Conservation (phyloP, 2,888 invertebrate species). For the Tenthredo livida region DNA sequence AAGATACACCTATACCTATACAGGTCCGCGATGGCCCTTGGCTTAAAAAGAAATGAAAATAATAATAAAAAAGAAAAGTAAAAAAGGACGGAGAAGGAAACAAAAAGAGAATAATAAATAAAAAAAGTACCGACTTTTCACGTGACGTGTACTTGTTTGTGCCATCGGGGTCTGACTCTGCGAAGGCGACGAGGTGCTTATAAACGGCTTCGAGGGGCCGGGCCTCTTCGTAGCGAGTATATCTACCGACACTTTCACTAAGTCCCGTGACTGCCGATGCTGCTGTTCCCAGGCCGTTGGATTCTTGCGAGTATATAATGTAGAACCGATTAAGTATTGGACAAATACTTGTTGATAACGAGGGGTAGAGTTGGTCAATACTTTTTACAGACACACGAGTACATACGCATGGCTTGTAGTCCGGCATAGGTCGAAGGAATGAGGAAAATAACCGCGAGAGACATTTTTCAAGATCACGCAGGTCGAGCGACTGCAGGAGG, state of each 20-base stretch:
- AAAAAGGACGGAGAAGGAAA: background rate
- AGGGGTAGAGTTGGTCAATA: slow-evolving; percentile 31
- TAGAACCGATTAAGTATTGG: slow-evolving; percentile 31
- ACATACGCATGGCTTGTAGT: slow-evolving; percentile 25
- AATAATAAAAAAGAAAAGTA: background rate
- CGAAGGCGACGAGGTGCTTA: slow-evolving; percentile 43
- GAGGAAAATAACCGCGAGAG: slow-evolving; percentile 63
- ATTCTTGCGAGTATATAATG: background rate
- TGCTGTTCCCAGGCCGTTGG: slow-evolving; percentile 39
- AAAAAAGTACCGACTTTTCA: background rate
- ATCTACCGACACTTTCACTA: slow-evolving; percentile 71
- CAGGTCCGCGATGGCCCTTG: slow-evolving; percentile 14
- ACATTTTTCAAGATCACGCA: slow-evolving; percentile 61
- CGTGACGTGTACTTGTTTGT: slow-evolving; percentile 56
- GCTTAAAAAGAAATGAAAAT: background rate
- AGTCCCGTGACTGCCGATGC: slow-evolving; percentile 66
- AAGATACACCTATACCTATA: background rate
- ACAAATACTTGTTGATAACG: slow-evolving; percentile 36
- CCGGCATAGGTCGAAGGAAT: slow-evolving; percentile 58
- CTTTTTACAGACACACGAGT: background rate
- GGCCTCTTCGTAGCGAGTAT: slow-evolving; percentile 55
- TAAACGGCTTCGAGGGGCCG: slow-evolving; percentile 44
- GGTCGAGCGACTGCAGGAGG: background rate
- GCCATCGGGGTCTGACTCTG: slow-evolving; percentile 51
- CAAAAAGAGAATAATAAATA: background rate